These are phyloP conservation scores for Lepus oiostolus DNA, from an alignment of 2,797 vertebrate genomes.

Conservation along the genomic window DNA sequence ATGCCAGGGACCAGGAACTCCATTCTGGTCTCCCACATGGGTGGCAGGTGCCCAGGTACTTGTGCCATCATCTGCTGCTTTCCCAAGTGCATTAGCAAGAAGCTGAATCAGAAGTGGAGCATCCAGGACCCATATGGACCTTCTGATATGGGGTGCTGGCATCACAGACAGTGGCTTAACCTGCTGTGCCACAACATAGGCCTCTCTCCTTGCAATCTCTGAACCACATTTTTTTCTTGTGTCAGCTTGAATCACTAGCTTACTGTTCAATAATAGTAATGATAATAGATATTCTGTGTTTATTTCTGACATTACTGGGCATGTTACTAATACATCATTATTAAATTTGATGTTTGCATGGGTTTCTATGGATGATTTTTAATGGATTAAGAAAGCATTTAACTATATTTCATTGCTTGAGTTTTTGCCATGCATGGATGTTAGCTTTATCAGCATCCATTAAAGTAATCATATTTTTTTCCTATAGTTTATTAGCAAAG, in stretches of 20 bases:
- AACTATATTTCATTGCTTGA: slow-evolving; percentile 32
- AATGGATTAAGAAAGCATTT: neutral
- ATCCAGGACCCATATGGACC: no score
- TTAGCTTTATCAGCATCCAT: slow-evolving; percentile 6
- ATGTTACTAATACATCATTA: slow-evolving; percentile 41
- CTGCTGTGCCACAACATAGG: no score
- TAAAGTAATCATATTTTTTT: slow-evolving; percentile 50
- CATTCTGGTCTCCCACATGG: no score
- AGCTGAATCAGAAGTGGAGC: no score
- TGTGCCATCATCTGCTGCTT: no score
- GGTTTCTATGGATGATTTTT: slow-evolving; percentile 32
- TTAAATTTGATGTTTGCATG: slow-evolving; percentile 20
- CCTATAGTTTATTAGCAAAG: slow-evolving; percentile 43
- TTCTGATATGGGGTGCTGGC: no score
- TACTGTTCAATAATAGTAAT: neutral
- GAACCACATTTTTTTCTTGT: neutral
- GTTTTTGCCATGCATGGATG: neutral
- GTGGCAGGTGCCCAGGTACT: no score
- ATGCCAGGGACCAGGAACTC: no score
- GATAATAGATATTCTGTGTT: neutral
- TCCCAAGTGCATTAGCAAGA: no score
- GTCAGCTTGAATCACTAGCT: neutral
- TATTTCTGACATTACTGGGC: neutral
- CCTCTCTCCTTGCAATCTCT: neutral
- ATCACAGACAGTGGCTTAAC: no score